These are phyloP conservation scores for Limanda limanda DNA, from an alignment of 2,113 vertebrate genomes.

Conservation along the genomic window DNA sequence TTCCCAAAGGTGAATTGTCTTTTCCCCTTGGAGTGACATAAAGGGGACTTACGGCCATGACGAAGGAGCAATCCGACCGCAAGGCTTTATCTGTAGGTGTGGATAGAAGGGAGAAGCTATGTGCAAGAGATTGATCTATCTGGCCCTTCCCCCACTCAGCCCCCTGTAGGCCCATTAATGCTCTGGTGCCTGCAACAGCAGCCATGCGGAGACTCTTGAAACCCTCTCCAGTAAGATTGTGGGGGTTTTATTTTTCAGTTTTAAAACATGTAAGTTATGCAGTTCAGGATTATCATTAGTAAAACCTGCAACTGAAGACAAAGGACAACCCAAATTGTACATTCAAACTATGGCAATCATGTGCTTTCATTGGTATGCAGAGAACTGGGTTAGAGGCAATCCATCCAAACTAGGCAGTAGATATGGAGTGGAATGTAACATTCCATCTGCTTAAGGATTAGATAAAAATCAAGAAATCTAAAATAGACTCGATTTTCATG, in stretches of 20 bases:
- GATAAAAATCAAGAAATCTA: not conserved
- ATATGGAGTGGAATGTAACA: not conserved
- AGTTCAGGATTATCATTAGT: conserved; percentile 33
- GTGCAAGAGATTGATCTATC: conserved; percentile 77
- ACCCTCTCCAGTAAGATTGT: conserved; percentile 12
- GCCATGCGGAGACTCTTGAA: conserved; percentile 38
- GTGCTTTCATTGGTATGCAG: not conserved
- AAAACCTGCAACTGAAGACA: conserved; percentile 24
- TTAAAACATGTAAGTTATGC: not conserved
- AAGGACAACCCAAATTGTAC: conserved; percentile 14
- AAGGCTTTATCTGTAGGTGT: conserved; percentile 75
- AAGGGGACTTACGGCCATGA: conserved; percentile 69
- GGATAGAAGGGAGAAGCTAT: conserved; percentile 72
- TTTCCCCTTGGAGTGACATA: conserved; percentile 65
- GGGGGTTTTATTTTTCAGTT: conserved; percentile 16
- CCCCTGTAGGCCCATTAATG: conserved; percentile 53
- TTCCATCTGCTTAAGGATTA: not conserved
- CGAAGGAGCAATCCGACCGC: conserved; percentile 62
- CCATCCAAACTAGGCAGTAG: not conserved
- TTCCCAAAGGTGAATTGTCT: conserved; percentile 80
- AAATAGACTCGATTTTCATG: not conserved
- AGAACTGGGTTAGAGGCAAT: not conserved
- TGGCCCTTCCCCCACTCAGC: conserved; percentile 68
- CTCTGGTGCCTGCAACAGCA: conserved; percentile 59
- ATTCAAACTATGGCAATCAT: not conserved